Evolutionary conservation across 2,888 invertebrate species (phyloP).

Genomic region (Hymenopus coronatus): DNA sequence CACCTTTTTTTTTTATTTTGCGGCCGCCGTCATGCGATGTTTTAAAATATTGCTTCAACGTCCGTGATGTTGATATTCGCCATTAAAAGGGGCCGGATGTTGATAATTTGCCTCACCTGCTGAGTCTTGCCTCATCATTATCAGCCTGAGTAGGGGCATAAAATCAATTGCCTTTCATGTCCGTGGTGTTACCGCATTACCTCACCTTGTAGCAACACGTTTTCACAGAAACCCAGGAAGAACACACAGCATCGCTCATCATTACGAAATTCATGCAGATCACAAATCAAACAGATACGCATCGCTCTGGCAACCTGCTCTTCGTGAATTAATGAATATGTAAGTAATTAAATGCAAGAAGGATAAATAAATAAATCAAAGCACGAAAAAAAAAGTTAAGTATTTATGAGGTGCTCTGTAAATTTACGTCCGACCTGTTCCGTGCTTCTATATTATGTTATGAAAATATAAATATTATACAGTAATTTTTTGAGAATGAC

Average conservation of each 20-base stretch:
- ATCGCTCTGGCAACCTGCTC: not conserved
- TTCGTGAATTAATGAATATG: no score
- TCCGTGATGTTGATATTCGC: not conserved
- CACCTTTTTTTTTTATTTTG: not conserved
- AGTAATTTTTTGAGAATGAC: not conserved
- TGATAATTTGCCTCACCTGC: not conserved
- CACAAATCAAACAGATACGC: not conserved
- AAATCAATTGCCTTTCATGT: not conserved
- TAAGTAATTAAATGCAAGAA: no score
- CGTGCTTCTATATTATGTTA: not conserved
- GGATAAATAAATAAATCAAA: no score
- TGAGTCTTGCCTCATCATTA: not conserved
- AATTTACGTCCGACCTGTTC: not conserved
- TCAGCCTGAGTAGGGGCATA: not conserved
- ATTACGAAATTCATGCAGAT: not conserved
- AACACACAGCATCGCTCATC: not conserved
- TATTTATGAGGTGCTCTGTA: not conserved
- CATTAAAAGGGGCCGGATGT: not conserved
- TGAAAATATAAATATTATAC: not conserved
- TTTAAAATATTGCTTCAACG: not conserved
- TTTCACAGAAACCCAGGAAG: not conserved
- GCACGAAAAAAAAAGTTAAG: no score
- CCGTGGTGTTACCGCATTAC: not conserved
- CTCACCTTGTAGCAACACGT: not conserved
- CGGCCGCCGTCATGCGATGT: not conserved